These are phyloP conservation scores for Drosophila meridionalis DNA, from an alignment of 2,888 invertebrate species.

Conservation along the genomic window DNA sequence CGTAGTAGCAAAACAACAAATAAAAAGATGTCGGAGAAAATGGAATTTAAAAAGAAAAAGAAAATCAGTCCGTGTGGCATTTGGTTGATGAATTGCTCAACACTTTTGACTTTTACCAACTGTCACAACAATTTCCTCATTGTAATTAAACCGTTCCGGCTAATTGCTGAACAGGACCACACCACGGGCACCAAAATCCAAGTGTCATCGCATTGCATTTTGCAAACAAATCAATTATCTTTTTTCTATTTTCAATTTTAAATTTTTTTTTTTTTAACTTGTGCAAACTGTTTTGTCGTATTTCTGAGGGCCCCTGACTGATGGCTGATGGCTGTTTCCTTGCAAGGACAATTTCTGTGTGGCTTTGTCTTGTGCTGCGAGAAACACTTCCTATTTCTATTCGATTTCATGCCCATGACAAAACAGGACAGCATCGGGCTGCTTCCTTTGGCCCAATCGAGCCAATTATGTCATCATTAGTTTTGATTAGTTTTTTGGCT, in stretches of 20 bases:
- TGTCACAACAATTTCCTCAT: constrained; percentile 74
- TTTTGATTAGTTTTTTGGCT: constrained; percentile 64
- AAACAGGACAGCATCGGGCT: constrained; percentile 30
- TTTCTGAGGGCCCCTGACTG: constrained; percentile 63
- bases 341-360: constrained; percentile 53
- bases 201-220: constrained; percentile 75
- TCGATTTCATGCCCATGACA: constrained; percentile 37
- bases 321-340: constrained; percentile 71
- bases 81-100: constrained; percentile 66
- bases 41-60: constrained; percentile 35
- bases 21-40: constrained; percentile 32
- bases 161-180: constrained; percentile 67
- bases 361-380: constrained; percentile 61
- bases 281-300: constrained; percentile 27
- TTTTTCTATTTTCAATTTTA: constrained; percentile 21
- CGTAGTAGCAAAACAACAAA: constrained; percentile 30
- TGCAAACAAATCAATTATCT: constrained; percentile 80
- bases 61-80: constrained; percentile 63
- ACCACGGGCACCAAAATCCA: constrained; percentile 59
- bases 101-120: constrained; percentile 59
- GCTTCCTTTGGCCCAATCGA: constrained; percentile 57
- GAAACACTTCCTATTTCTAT: constrained; percentile 62
- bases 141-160: constrained; percentile 64
- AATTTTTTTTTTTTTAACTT: constrained; percentile 35
- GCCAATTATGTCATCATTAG: constrained; percentile 83